Base-by-base conservation (phyloP, 2,888 invertebrate species). In the Microctonus brassicae region DNA sequence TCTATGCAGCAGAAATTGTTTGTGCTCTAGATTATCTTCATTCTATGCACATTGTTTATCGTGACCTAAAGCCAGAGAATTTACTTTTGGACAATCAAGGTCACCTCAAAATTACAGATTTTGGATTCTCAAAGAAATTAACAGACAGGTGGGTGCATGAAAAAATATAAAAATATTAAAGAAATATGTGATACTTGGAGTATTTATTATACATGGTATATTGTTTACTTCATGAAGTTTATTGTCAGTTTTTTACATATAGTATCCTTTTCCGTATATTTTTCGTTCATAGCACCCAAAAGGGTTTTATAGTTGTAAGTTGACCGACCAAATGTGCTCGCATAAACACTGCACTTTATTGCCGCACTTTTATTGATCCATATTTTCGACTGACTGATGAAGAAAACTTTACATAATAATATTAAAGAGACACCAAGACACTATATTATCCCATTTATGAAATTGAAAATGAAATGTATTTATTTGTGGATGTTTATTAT, bases 101-200 rank as follows among this genome's bases (percentile, higher is more conserved):
- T 0, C 98, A 99, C 88, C 89, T 99, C 82, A 98, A 98, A 89
- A 96, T 99, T 81, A 98, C 98, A 9, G 99, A 99, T 88, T 99
- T 99, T 86, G 98, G 99, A 11, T 99, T 99, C 87, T 97, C 98
- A 57, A 99, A 99, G 88, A 95, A 95, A 83, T 89, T 99, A 60
- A 93, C 93, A 1, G 98, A 98, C 88, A 93, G 92, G 92, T 92
- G 80, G 73, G 82, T 52, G n/a, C n/a, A 64, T 29, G 22, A 42
- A 57, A 10, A 13, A 26, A 29, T 26, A 22, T 36, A 52, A 10
- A 52, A 22, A 52, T 52, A 52, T 17, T 55, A n/a, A 26, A 60
- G n/a, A n/a, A n/a, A n/a, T n/a, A n/a, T n/a, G n/a, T n/a, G n/a
- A n/a, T n/a, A n/a, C n/a, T n/a, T n/a, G n/a, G n/a, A n/a, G 6